Conservation (phyloP, 2,888 invertebrate species). For the Drosophila eohydei region DNA sequence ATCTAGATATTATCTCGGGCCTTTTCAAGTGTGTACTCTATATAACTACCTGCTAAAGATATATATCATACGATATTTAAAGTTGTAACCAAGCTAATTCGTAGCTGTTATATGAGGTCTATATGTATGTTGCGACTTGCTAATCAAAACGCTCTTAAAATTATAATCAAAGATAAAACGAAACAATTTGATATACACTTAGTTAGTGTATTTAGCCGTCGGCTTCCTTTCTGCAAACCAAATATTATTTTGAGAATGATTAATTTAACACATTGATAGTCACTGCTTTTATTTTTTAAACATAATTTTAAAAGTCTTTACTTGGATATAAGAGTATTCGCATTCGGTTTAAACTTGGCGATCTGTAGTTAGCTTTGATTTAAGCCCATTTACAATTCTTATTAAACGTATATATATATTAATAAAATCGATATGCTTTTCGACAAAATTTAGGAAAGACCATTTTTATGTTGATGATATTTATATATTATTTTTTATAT, state of each 20-base stretch:
- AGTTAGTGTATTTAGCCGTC: conserved; percentile 33
- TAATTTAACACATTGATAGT: conserved; percentile 59
- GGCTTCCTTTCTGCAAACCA: conserved; percentile 75
- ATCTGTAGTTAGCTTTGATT: conserved; percentile 59
- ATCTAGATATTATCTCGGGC: conserved; percentile 58
- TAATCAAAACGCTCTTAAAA: conserved; percentile 34
- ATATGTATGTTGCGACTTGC: conserved; percentile 9
- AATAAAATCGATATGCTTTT: conserved; percentile 62
- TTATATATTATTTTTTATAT: no score
- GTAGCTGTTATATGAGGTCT: conserved; percentile 6
- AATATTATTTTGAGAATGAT: conserved; percentile 66
- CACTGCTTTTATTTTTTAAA: conserved; percentile 63
- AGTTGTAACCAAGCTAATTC: conserved; percentile 23
- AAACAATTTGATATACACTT: conserved; percentile 23
- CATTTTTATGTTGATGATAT: no score
- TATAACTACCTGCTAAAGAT: conserved; percentile 36
- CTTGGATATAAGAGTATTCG: conserved; percentile 37
- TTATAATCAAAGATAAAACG: conserved; percentile 21
- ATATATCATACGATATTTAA: conserved; percentile 31
- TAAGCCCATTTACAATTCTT: conserved; percentile 59
- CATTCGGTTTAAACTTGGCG: conserved; percentile 25
- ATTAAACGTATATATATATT: conserved; percentile 36
- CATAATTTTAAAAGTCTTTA: conserved; percentile 13
- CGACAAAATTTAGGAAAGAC: conserved; percentile 12
- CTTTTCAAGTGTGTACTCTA: conserved; percentile 62